Base-by-base conservation (phyloP, 2,113 vertebrate species). In the Archilochus colubris region DNA sequence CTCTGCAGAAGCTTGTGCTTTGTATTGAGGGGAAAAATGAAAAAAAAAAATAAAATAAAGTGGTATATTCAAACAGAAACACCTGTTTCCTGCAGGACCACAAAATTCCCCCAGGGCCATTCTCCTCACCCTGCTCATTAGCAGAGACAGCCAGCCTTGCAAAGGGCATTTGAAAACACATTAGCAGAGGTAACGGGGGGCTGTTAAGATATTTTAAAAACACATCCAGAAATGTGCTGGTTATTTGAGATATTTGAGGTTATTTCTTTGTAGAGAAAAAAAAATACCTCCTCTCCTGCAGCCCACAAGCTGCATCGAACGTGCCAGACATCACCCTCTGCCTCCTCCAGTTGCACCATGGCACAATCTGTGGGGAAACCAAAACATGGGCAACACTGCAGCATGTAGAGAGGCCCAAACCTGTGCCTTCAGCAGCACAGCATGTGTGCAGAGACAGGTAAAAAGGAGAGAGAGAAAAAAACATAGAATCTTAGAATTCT, bases 351-450 rank as follows among this genome's bases (percentile, higher is more conserved):
- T 66, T 25, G 55, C 55, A 43, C 46, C 46, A 36, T 2, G 0
- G 36, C 31, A 18, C n/a, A 1, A 8, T 33, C 44, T 4, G 33
- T 0, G 4, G 75, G 23, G 23, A 73, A 80, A 57, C 8, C 6
- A 63, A 69, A 31, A 28, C 4, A 10, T 2, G 30, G n/a, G 40
- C 51, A 58, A 36, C n/a, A 8, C 13, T 0, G 3, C 33, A 40
- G 44, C 0, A 1, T 3, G 33, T 2, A 3, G 38, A 57, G 50
- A 63, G 73, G 40, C 14, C 12, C 63, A 77, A 27, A 46, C 1
- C 46, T 40, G 17, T 2, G 54, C 8, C 46, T 63, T 25, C 36
- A 43, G 58, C 2, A 6, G 38, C 23, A 43, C 43, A 33, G 31
- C 1, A 31, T 11, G 48, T 9, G 7, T 13, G 21, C n/a, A 57